Conservation (phyloP, 2,888 invertebrate species). For the Chydorus sphaericus region DNA sequence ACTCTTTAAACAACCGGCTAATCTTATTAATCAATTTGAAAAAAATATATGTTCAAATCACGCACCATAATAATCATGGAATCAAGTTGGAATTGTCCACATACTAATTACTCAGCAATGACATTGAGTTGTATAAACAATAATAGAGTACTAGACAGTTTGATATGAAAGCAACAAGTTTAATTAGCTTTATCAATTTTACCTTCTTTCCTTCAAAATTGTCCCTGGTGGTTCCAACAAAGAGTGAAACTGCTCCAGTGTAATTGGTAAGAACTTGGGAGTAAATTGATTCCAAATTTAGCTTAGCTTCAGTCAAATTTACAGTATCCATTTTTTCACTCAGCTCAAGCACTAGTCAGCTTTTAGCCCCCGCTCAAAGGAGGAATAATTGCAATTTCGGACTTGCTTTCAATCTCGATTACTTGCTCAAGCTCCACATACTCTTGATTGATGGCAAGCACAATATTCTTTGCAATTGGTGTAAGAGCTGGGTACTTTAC, state of each 20-base stretch:
- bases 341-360: background rate
- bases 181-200: conserved; percentile 17
- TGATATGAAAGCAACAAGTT: background rate
- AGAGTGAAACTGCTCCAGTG: conserved; percentile 79
- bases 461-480: conserved; percentile 49
- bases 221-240: conserved; percentile 77
- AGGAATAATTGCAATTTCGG: conserved; percentile 82
- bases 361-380: conserved; percentile 82
- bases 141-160: too few species aligned
- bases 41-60: too few species aligned
- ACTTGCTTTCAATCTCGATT: conserved; percentile 46
- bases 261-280: conserved; percentile 47
- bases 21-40: too few species aligned
- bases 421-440: conserved; percentile 44
- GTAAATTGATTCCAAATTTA: conserved; percentile 50
- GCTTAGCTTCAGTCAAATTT: conserved; percentile 46
- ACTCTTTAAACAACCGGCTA: too few species aligned
- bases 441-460: conserved; percentile 70
- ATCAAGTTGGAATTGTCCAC: too few species aligned
- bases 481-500: conserved; percentile 43
- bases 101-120: too few species aligned
- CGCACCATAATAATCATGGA: too few species aligned
- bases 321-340: conserved; percentile 46
- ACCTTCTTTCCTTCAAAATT: conserved; percentile 66
- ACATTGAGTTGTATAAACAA: too few species aligned